Evolutionary conservation across 2,888 invertebrate genomes (phyloP).

Genomic region (Microplitis manilae): DNA sequence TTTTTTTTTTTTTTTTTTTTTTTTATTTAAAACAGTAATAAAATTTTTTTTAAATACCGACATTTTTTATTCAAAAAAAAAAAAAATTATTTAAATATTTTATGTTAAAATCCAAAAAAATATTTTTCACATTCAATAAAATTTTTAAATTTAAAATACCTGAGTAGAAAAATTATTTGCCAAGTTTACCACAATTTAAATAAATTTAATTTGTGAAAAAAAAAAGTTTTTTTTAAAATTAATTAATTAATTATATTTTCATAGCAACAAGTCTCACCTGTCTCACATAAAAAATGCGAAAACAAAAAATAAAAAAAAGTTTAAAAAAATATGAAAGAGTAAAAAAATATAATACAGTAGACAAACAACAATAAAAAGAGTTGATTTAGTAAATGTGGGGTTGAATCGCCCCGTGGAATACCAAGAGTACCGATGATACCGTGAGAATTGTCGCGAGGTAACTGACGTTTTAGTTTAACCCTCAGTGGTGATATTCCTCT

Average conservation of each 20-base stretch:
- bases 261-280: too few species aligned
- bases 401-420: background rate
- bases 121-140: too few species aligned
- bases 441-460: conserved; percentile 68
- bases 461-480: conserved; percentile 60
- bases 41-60: background rate
- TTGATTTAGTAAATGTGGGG: background rate
- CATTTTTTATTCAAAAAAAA: background rate
- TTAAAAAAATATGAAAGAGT: background rate
- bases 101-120: too few species aligned
- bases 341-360: background rate
- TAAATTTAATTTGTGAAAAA: too few species aligned
- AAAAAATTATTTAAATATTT: too few species aligned
- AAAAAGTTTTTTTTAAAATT: too few species aligned
- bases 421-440: conserved; percentile 49
- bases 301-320: background rate
- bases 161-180: too few species aligned
- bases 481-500: background rate
- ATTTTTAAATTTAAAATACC: too few species aligned
- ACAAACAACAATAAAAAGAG: background rate
- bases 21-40: background rate
- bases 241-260: too few species aligned
- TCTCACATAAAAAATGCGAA: background rate
- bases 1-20: background rate
- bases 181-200: too few species aligned